Conservation (phyloP, 2,797 vertebrate genomes). For the Chrosomus eos region DNA sequence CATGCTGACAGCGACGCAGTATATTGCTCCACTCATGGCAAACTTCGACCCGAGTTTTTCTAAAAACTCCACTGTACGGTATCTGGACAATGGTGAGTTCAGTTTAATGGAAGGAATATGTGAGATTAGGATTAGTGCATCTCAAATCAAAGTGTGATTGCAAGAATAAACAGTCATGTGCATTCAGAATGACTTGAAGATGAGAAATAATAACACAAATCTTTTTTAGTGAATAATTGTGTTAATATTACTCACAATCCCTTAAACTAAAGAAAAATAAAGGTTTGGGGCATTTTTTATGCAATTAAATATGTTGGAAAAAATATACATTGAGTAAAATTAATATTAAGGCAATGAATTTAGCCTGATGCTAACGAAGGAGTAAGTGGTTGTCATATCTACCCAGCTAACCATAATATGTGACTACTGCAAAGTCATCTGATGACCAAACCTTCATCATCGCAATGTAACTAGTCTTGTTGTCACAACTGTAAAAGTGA, state of each 20-base stretch:
- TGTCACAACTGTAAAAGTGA: too few species aligned
- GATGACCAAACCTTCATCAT: too few species aligned
- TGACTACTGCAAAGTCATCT: too few species aligned
- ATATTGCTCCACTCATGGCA: constrained; percentile 95
- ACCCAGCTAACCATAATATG: too few species aligned
- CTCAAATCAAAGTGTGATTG: background rate
- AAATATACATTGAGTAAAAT: background rate
- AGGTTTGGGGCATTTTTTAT: background rate
- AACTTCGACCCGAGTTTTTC: constrained; percentile 97
- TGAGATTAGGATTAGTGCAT: background rate
- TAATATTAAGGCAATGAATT: background rate
- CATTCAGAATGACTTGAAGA: too few species aligned
- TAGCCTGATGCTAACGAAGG: background rate
- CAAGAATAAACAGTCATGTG: too few species aligned
- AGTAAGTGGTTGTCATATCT: background rate
- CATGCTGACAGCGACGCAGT: constrained; percentile 96
- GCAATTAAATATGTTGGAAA: background rate
- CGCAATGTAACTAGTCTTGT: too few species aligned
- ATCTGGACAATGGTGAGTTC: constrained; percentile 89
- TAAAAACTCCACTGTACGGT: constrained; percentile 88
- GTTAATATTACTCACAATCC: background rate
- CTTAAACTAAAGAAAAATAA: background rate
- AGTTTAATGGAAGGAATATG: background rate
- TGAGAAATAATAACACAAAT: too few species aligned
- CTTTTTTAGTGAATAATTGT: background rate